Conservation (phyloP, 2,113 vertebrate species). For the Formicarius rufipectus region DNA sequence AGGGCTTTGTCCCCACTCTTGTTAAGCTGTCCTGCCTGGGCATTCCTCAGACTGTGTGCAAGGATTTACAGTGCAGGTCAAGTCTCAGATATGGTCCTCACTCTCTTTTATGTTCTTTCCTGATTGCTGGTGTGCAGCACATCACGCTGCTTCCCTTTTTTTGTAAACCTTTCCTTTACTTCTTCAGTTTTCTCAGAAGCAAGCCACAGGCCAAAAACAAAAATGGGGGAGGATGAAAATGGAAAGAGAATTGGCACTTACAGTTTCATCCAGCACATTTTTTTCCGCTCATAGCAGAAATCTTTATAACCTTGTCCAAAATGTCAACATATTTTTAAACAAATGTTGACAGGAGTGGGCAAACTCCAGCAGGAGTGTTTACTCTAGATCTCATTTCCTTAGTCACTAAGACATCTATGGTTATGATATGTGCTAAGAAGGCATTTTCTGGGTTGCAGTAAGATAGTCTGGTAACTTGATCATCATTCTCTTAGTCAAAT, state of each 20-base stretch:
- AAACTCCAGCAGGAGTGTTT: constrained; percentile 29
- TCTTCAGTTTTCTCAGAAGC: not conserved
- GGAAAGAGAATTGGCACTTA: constrained; percentile 8
- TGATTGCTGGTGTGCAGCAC: not conserved
- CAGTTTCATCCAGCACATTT: not conserved
- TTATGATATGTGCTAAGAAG: constrained; percentile 30
- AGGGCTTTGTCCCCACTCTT: not conserved
- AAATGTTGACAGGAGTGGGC: constrained; percentile 31
- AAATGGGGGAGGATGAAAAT: not conserved
- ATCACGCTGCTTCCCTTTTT: not conserved
- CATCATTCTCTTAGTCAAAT: constrained; percentile 3
- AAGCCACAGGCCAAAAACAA: not conserved
- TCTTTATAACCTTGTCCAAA: constrained; percentile 52
- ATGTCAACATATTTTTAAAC: constrained; percentile 46
- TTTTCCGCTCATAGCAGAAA: constrained; percentile 1
- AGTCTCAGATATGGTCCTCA: not conserved
- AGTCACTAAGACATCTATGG: not conserved
- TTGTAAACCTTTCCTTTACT: constrained; percentile 17
- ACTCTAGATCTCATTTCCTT: constrained; percentile 7
- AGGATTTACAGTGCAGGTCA: not conserved
- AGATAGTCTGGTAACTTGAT: not conserved
- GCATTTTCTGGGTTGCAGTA: not conserved
- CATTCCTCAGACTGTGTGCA: not conserved
- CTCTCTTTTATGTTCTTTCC: not conserved
- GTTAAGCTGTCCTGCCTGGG: not conserved